phyloP scores from a whole-genome alignment of 2,113 vertebrate genomes.

The Bubalus kerabau region DNA sequence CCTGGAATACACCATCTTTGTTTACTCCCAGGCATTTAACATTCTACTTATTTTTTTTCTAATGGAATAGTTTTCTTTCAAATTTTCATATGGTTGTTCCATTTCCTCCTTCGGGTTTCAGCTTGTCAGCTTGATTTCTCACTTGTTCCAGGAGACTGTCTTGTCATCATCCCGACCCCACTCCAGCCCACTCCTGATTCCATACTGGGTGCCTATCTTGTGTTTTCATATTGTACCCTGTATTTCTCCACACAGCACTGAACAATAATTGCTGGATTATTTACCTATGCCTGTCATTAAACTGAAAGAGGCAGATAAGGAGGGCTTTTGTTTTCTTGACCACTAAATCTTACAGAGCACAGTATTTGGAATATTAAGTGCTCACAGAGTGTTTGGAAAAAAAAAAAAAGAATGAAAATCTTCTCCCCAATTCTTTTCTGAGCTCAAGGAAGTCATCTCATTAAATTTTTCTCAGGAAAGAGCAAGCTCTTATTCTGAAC shows the following conservation, averaged over 20 bases:
- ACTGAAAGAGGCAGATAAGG: not conserved
- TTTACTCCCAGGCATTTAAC: not conserved
- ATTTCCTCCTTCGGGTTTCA: not conserved
- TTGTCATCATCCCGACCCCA: not conserved
- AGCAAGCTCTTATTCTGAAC: not conserved
- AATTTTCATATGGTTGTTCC: not conserved
- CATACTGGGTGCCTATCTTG: not conserved
- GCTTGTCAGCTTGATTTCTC: not conserved
- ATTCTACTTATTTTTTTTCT: not conserved
- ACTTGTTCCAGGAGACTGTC: not conserved
- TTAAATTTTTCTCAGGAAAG: not conserved
- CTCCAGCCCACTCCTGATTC: not conserved
- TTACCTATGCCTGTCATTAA: not conserved
- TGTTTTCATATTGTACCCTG: not conserved
- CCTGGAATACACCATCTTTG: not conserved
- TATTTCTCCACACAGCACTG: not conserved
- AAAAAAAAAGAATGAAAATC: not conserved
- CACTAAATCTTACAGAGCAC: not conserved
- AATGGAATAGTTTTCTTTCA: not conserved
- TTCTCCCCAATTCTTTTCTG: not conserved
- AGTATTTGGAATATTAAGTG: not conserved
- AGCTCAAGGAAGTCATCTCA: not conserved
- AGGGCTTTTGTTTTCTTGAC: not conserved
- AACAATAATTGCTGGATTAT: not conserved
- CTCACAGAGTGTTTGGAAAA: not conserved